phyloP scores from a whole-genome alignment of 2,113 vertebrate species.

The Macrotis lagotis region DNA sequence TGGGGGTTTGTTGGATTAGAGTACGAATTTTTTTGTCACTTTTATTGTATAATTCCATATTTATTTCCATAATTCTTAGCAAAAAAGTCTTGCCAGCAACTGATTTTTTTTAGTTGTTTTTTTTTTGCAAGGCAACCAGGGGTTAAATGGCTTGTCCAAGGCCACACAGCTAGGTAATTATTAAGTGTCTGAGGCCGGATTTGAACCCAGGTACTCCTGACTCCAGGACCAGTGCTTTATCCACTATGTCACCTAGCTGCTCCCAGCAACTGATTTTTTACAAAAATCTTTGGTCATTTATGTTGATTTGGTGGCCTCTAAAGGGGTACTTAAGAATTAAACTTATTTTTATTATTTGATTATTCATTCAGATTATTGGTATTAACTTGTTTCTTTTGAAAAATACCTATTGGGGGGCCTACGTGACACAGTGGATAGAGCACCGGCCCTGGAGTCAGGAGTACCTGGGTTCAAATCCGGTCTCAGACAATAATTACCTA shows the following conservation, averaged over 20 bases:
- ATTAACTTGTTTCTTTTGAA: not conserved
- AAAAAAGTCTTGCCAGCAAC: not conserved
- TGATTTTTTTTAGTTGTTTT: too few species aligned
- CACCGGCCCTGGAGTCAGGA: too few species aligned
- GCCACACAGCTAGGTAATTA: too few species aligned
- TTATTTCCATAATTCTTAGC: not conserved
- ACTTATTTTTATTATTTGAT: not conserved
- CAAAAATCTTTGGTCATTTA: not conserved
- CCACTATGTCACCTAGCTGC: too few species aligned
- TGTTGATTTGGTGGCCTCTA: not conserved
- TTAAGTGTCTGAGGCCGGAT: too few species aligned
- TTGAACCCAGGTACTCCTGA: too few species aligned
- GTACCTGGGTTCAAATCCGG: too few species aligned
- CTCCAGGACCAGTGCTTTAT: too few species aligned
- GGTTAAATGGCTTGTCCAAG: too few species aligned
- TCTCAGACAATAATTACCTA: too few species aligned
- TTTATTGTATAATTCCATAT: not conserved
- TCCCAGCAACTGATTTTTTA: not conserved
- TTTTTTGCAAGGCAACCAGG: too few species aligned
- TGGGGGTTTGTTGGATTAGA: not conserved
- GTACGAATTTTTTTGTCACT: not conserved
- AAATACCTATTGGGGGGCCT: not conserved
- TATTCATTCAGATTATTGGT: not conserved
- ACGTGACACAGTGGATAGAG: too few species aligned
- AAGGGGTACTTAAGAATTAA: not conserved